phyloP scores from a whole-genome alignment of 1,140 invertebrate species.

The Lepidurus packardi region DNA sequence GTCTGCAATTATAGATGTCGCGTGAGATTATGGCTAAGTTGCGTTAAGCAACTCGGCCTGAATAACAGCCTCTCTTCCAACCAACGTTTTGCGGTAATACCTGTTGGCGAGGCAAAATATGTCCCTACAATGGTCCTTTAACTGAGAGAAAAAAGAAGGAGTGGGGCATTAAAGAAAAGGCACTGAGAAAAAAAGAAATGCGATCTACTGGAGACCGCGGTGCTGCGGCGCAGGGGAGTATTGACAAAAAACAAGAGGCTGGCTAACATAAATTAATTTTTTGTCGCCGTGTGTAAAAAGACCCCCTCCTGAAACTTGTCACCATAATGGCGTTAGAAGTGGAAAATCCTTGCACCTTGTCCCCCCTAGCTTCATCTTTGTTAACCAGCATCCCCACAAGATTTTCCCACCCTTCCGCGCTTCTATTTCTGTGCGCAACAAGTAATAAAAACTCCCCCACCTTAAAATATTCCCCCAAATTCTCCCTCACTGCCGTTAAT shows the following conservation, averaged over 20 bases:
- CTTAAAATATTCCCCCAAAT: too few relatives aligned
- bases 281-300: not conserved
- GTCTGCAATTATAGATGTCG: slow-evolving; percentile 1
- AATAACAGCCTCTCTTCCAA: not conserved
- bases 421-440: too few relatives aligned
- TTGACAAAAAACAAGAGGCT: slow-evolving; percentile 19
- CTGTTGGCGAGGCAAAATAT: not conserved
- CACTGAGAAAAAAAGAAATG: not conserved
- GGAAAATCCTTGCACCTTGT: slow-evolving; percentile 17
- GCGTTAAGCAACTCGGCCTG: not conserved
- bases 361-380: not conserved
- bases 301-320: slow-evolving; percentile 9
- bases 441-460: too few relatives aligned
- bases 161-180: not conserved
- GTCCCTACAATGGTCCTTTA: not conserved
- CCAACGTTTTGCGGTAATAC: slow-evolving; percentile 1
- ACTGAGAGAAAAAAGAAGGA: not conserved
- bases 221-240: not conserved
- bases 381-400: not conserved
- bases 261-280: slow-evolving; percentile 12
- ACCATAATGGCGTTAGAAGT: not conserved
- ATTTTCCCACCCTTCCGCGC: not conserved
- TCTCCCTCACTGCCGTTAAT: too few relatives aligned
- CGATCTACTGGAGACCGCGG: not conserved
- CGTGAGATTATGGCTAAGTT: not conserved